Conservation (phyloP, 2,888 invertebrate species). For the Drosophila basisetae region DNA sequence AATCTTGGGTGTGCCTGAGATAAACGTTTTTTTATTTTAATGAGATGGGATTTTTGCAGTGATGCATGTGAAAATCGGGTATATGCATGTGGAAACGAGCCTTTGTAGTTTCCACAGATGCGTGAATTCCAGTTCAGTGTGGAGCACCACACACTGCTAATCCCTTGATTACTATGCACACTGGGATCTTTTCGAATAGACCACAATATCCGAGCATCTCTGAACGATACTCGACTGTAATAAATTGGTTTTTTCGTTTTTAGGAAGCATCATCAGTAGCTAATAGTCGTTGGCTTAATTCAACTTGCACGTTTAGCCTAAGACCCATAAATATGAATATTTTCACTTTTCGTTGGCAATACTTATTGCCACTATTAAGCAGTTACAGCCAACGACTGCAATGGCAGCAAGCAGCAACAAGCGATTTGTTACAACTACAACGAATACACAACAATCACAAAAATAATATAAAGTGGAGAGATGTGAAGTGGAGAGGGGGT, state of each 20-base stretch:
- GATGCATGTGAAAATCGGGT: too few species aligned
- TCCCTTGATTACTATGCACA: background rate
- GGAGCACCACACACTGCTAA: background rate
- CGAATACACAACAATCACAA: slow-evolving; percentile 22
- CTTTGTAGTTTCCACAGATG: too few species aligned
- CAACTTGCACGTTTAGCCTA: slow-evolving; percentile 11
- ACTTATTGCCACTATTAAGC: slow-evolving; percentile 51
- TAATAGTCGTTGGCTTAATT: background rate
- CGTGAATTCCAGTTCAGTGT: too few species aligned
- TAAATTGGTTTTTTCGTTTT: background rate
- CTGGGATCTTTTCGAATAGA: too few species aligned
- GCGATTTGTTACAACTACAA: slow-evolving; percentile 62
- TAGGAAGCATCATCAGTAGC: too few species aligned
- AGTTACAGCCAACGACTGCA: slow-evolving; percentile 11
- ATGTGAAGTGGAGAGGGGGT: background rate
- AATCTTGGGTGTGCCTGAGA: too few species aligned
- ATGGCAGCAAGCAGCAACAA: slow-evolving; percentile 16
- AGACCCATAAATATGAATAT: slow-evolving; percentile 47
- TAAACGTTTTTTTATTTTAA: background rate
- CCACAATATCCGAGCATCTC: background rate
- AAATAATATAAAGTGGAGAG: background rate
- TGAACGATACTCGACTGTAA: background rate
- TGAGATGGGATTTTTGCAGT: background rate
- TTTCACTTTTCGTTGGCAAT: slow-evolving; percentile 70
- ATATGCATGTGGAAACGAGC: too few species aligned